Conservation (phyloP, 2,888 invertebrate genomes). For the Morinoia aosen region DNA sequence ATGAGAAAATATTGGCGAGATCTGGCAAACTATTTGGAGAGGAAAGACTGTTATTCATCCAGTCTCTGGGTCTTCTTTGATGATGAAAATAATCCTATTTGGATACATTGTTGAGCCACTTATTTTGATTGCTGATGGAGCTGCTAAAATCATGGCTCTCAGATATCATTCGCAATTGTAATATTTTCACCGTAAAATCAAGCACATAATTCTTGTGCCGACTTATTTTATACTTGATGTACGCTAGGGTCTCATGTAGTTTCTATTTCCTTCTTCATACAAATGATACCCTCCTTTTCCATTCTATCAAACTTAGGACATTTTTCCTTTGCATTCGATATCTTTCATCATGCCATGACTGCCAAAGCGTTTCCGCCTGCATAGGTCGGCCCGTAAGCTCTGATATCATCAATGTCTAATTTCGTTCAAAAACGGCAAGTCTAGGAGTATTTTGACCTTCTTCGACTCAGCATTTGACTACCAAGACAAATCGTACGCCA, state of each 20-base stretch:
- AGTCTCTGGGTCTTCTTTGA: background rate
- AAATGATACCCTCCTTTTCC: too few species aligned
- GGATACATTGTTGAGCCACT: too few species aligned
- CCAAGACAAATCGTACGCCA: too few species aligned
- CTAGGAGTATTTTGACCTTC: background rate
- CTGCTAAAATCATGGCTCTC: background rate
- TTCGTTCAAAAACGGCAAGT: background rate
- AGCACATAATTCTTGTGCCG: background rate
- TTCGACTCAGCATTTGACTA: too few species aligned
- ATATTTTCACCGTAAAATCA: background rate
- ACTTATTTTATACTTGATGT: background rate
- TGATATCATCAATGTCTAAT: background rate
- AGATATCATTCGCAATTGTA: background rate
- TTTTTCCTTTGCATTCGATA: background rate
- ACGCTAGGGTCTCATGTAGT: background rate
- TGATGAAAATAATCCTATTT: background rate
- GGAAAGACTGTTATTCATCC: background rate
- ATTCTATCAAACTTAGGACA: background rate
- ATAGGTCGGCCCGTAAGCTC: background rate
- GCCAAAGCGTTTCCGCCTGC: background rate
- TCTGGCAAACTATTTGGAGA: background rate
- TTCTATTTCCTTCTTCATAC: too few species aligned
- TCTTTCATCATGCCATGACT: background rate
- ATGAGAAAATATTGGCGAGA: background rate
- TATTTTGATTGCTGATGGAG: background rate